Conservation (phyloP, 2,888 invertebrate species). For the Watsonalla binaria region DNA sequence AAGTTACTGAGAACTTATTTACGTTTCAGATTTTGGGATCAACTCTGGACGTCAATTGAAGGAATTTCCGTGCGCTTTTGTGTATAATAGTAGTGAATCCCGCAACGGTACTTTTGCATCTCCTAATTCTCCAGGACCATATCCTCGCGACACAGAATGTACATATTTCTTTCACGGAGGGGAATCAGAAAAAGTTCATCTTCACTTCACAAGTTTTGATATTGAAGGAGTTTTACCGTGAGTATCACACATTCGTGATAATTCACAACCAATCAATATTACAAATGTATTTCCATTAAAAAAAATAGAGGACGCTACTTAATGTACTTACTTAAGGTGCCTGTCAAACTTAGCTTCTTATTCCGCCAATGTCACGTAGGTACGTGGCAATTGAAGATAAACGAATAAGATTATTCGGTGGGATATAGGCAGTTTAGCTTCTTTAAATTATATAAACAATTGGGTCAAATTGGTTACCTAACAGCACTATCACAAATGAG, state of each 20-base stretch:
- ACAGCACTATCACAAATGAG: no score
- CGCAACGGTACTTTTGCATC: constrained; percentile 90
- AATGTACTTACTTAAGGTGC: no score
- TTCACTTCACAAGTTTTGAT: constrained; percentile 94
- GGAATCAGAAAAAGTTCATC: constrained; percentile 86
- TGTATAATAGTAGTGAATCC: constrained; percentile 89
- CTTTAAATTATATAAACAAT: no score
- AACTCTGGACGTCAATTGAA: constrained; percentile 87
- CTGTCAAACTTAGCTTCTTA: no score
- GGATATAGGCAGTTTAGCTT: no score
- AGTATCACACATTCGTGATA: constrained; percentile 53
- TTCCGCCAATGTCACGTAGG: no score
- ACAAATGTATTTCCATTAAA: not conserved
- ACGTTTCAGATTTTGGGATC: constrained; percentile 89
- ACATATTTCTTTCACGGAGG: constrained; percentile 94
- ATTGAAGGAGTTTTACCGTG: constrained; percentile 97
- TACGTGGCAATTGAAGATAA: no score
- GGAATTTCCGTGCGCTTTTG: constrained; percentile 91
- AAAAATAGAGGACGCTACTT: no score
- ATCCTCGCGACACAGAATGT: constrained; percentile 93
- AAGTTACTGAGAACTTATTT: not conserved
- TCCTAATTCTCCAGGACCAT: constrained; percentile 94
- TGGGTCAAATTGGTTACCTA: no score
- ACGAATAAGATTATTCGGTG: no score
- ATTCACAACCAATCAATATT: not conserved